Evolutionary conservation across 1,140 invertebrate species (phyloP), one percentile per base, ranked within the genome.

Genomic region (Heterodera carotae): DNA sequence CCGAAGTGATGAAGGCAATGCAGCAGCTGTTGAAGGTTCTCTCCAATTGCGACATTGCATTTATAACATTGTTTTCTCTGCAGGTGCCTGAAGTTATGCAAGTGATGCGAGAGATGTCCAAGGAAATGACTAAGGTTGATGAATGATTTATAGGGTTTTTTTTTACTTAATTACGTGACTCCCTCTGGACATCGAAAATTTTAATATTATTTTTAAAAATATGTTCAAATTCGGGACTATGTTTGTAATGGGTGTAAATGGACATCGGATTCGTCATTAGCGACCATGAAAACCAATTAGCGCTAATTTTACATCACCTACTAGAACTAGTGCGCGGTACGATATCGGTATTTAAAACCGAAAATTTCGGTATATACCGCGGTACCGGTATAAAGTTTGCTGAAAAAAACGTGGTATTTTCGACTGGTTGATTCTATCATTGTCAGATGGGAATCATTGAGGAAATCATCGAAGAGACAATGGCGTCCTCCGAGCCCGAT

Each of bases 381-480:
- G n/a, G n/a, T n/a, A n/a, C n/a, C n/a, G n/a, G n/a, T n/a, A n/a
- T n/a, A n/a, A n/a, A n/a, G n/a, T n/a, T n/a, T n/a, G n/a, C n/a
- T n/a, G n/a, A n/a, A n/a, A n/a, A n/a, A n/a, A n/a, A n/a, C 39
- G 7, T 12, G 39, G 48, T 12, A 22, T n/a, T 56, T 56, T 22
- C 22, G 22, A 15, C 22, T 56, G 39, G 7, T 43, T 22, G 15
- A 1, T 1, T 22, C 1, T 66, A 22, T 29, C 27, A 18, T 1
- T 18, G 27, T 29, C 62, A 66, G 64, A 74, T 74, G 72, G 96
- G 96, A 25, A 97, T 98, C 62, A 94, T 98, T 76, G 96, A 98
- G 88, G 96, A 98, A 90, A 98, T 99, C 96, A 89, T 99, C 60
- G 96, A 99, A 82, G 97, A 99, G 88, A 96, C 96, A 43, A 93